Evolutionary conservation across 2,113 vertebrate species (phyloP).

Genomic region (Chrysochloris asiatica): DNA sequence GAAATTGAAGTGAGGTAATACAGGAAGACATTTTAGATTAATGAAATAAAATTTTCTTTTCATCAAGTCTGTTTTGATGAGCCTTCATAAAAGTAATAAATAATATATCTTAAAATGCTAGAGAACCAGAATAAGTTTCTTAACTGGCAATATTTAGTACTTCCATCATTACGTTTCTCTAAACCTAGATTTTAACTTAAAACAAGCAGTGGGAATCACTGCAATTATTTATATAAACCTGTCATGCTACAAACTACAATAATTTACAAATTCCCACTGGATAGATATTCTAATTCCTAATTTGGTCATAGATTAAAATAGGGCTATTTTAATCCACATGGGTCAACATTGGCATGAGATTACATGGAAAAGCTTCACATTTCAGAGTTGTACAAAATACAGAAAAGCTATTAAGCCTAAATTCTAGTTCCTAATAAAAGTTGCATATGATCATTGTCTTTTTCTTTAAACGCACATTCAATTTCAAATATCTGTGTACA

Average conservation of each 20-base stretch:
- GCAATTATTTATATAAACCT: conserved; percentile 86
- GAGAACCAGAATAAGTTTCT: conserved; percentile 28
- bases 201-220: conserved; percentile 80
- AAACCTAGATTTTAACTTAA: conserved; percentile 79
- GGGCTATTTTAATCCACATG: conserved; percentile 89
- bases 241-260: conserved; percentile 85
- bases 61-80: conserved; percentile 29
- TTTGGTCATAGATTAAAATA: conserved; percentile 91
- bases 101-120: conserved; percentile 1
- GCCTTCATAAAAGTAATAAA: conserved; percentile 26
- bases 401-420: conserved; percentile 72
- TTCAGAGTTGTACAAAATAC: conserved; percentile 78
- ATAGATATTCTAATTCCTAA: conserved; percentile 88
- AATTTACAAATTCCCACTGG: conserved; percentile 87
- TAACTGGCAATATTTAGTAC: conserved; percentile 11
- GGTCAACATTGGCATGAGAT: conserved; percentile 89
- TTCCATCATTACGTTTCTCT: conserved; percentile 59
- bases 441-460: conserved; percentile 34
- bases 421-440: conserved; percentile 67
- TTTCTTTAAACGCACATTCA: conserved; percentile 62
- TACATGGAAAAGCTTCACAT: conserved; percentile 84
- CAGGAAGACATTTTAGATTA: conserved; percentile 13
- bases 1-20: conserved; percentile 27
- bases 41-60: conserved; percentile 42
- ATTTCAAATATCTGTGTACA: conserved; percentile 4